These are phyloP conservation scores for Actenoides lindsayi DNA, from an alignment of 2,113 vertebrate species.

Conservation along the genomic window DNA sequence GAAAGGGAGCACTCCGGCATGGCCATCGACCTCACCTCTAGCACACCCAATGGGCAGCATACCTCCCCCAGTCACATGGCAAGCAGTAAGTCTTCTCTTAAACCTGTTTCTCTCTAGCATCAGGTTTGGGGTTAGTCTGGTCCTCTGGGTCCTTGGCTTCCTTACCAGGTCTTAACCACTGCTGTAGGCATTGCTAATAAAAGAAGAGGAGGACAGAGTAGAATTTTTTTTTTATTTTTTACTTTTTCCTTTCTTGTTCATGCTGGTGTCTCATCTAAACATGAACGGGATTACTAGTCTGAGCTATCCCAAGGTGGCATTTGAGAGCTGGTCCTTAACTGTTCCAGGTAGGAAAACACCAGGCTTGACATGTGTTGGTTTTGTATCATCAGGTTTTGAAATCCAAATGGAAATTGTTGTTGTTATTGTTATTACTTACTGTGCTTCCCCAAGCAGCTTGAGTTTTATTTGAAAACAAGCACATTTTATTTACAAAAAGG, in stretches of 20 bases:
- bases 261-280: constrained; percentile 61
- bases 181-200: constrained; percentile 39
- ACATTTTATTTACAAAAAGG: constrained; percentile 34
- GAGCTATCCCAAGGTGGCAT: constrained; percentile 75
- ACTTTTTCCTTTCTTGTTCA: neutral
- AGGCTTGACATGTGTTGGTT: constrained; percentile 51
- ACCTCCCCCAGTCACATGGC: constrained; percentile 89
- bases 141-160: constrained; percentile 36
- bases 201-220: constrained; percentile 36
- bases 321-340: constrained; percentile 80
- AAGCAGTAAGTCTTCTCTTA: constrained; percentile 84
- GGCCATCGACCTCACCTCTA: constrained; percentile 90
- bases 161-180: neutral
- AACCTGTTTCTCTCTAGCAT: constrained; percentile 42
- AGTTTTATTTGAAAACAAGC: constrained; percentile 51
- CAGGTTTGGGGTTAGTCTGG: constrained; percentile 37
- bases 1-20: constrained; percentile 90
- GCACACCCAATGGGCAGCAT: constrained; percentile 91
- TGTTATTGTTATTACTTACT: neutral
- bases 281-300: constrained; percentile 76
- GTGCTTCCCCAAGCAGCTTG: neutral
- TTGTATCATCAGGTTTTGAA: constrained; percentile 50
- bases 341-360: constrained; percentile 77
- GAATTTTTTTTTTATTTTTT: neutral
- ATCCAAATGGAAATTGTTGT: neutral